Base-by-base conservation (phyloP, 2,113 vertebrate species). In the Bubo scandiacus region DNA sequence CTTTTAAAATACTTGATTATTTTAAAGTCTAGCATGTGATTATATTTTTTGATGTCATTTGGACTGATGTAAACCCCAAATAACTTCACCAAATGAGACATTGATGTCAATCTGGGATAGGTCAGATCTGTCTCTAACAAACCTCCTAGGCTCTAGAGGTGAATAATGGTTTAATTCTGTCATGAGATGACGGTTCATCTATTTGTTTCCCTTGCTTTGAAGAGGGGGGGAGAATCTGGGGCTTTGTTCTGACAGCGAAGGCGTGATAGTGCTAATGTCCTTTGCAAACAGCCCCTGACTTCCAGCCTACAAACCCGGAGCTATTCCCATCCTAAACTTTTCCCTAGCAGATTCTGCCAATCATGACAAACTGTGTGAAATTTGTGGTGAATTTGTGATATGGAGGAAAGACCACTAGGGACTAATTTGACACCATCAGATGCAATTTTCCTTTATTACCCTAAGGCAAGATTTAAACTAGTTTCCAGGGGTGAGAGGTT, bases 381-480 rank as follows among this genome's bases (percentile, higher is more conserved):
- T 91, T 68, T 75, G 75, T 77, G 70, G 85, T 90, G 86, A 94
- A 90, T 94, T 94, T 95, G 75, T 96, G 96, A 95, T 91, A 91
- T 49, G 75, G 66, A 86, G 70, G 81, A 87, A 95, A 94, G 55
- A 93, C 91, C 95, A 49, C 81, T 47, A 96, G 96, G 95, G 97
- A 97, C 75, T 97, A 95, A 97, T 97, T 96, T 97, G 96, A 96
- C 86, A 94, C 94, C 89, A 91, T 97, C 90, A 95, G 81, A 95
- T 94, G 90, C 81, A 96, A 96, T 97, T 96, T 96, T 82, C 75
- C 62, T 96, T 96, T 95, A 89, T 96, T 93, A 94, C 95, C 95
- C 91, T 97, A 92, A 97, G 91, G 94, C 95, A 95, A 97, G 94
- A 81, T 97, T 97, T 95, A 95, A 97, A 97, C 94, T 96, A 94